A percentile compares a stretch with the other conserved stretches of the same genome.
phyloP scores from a whole-genome alignment of 2,888 invertebrate species.

The Sarcophaga carnaria region DNA sequence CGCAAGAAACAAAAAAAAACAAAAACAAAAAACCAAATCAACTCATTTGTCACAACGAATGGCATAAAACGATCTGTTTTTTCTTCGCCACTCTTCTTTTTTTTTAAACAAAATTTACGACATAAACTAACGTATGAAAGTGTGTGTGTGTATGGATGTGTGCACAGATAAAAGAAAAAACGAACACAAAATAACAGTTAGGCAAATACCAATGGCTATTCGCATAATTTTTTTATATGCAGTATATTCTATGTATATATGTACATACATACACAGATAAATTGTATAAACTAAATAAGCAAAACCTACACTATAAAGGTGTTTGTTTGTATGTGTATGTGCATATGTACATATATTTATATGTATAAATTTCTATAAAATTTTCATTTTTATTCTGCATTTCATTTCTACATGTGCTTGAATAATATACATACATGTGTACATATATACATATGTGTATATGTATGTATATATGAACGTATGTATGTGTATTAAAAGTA shows the following conservation, averaged over 20 bases:
- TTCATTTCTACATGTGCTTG: not conserved
- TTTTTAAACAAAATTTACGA: too few species aligned
- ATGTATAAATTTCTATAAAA: too few species aligned
- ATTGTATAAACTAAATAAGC: not conserved
- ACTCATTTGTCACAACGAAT: conserved; percentile 35
- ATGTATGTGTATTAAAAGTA: not conserved
- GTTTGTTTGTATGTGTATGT: conserved; percentile 16
- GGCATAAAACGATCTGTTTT: conserved; percentile 13
- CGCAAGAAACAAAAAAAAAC: not conserved
- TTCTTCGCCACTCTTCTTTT: not conserved
- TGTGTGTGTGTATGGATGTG: not conserved
- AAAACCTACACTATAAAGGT: conserved; percentile 11
- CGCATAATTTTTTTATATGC: not conserved
- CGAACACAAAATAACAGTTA: not conserved
- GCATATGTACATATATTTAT: not conserved
- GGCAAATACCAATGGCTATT: not conserved
- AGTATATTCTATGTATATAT: not conserved
- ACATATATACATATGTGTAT: not conserved
- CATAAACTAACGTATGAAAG: not conserved
- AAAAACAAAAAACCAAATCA: conserved; percentile 7
- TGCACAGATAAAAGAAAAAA: not conserved
- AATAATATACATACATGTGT: not conserved
- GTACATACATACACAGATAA: not conserved
- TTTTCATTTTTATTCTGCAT: too few species aligned
- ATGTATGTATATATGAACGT: not conserved